Percentiles rank a stretch among this genome's conserved stretches.
phyloP scores from a whole-genome alignment of 2,888 invertebrate genomes.

The Polyommatus iphigenia region DNA sequence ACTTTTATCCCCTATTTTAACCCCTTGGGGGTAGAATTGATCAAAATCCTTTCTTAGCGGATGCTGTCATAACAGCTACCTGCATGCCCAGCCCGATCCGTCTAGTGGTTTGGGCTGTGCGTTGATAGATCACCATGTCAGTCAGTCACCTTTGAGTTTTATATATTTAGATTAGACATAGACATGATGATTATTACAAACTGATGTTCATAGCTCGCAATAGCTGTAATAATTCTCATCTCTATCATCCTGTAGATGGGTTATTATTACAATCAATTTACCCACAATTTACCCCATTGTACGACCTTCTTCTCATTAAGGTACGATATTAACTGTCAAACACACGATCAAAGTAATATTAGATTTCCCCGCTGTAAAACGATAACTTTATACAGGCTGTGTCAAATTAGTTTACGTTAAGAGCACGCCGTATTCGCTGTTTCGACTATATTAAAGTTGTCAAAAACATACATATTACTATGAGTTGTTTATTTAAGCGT shows the following conservation, averaged over 20 bases:
- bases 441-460: not conserved
- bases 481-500: too few species aligned
- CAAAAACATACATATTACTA: not conserved
- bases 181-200: too few species aligned
- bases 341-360: slow-evolving; percentile 9
- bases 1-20: too few species aligned
- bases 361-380: not conserved
- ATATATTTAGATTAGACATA: too few species aligned
- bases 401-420: not conserved
- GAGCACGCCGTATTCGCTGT: not conserved
- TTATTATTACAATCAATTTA: not conserved
- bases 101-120: too few species aligned
- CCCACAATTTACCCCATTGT: not conserved
- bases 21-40: too few species aligned
- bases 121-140: too few species aligned
- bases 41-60: too few species aligned
- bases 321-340: not conserved
- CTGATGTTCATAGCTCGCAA: not conserved
- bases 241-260: not conserved
- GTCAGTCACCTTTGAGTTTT: too few species aligned
- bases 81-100: too few species aligned
- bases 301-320: not conserved
- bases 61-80: too few species aligned
- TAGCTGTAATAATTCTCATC: not conserved
- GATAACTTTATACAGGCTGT: not conserved